A percentile compares a stretch with the other conserved stretches of the same genome.
phyloP scores from a whole-genome alignment of 2,113 vertebrate genomes.

The Parus major region DNA sequence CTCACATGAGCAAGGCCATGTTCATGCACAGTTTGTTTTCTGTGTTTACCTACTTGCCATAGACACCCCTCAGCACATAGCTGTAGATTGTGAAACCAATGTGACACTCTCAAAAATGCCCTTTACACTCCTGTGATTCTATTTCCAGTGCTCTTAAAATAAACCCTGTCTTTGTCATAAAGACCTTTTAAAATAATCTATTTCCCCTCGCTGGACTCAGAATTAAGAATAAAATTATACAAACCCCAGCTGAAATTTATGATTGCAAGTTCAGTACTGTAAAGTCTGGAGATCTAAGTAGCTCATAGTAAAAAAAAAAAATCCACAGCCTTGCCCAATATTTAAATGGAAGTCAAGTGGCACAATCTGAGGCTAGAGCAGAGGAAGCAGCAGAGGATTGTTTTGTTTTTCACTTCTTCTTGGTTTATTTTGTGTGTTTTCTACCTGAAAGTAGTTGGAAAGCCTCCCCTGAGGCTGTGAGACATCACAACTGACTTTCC shows the following conservation, averaged over 20 bases:
- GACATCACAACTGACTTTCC: background rate
- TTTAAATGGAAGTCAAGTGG: background rate
- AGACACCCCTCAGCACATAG: rapidly evolving
- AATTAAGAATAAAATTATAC: background rate
- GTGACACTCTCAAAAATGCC: background rate
- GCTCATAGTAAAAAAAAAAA: background rate
- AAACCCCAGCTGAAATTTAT: background rate
- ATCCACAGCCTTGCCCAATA: background rate
- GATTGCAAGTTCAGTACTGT: background rate
- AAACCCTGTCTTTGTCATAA: background rate
- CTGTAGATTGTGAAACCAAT: background rate
- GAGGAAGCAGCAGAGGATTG: background rate
- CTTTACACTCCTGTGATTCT: background rate
- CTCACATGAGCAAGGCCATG: rapidly evolving
- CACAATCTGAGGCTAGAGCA: background rate
- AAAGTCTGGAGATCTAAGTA: background rate
- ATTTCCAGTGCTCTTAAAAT: background rate
- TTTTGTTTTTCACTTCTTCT: background rate
- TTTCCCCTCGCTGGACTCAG: background rate
- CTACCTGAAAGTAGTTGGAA: background rate
- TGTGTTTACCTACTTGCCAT: background rate
- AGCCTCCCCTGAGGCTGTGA: background rate
- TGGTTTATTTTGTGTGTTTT: background rate
- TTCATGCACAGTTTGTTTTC: background rate
- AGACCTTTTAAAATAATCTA: background rate